Evolutionary conservation across 2,113 vertebrate species (phyloP).

Genomic region (Melierax canorus): DNA sequence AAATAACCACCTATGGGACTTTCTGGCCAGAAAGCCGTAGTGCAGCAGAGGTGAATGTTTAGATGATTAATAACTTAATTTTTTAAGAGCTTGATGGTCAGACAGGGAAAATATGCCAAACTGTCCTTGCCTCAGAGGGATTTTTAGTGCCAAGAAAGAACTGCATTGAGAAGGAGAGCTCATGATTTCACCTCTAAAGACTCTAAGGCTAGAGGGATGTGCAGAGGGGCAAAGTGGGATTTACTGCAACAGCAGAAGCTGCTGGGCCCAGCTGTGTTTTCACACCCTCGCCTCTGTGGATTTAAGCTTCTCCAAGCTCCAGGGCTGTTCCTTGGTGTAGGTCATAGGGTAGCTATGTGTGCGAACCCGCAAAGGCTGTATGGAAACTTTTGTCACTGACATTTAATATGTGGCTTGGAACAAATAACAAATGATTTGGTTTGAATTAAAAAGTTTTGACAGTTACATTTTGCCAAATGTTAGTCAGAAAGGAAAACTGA

Average conservation of each 20-base stretch:
- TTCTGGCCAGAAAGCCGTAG: background rate
- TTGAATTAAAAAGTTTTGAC: slow-evolving; percentile 2
- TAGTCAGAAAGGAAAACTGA: slow-evolving; percentile 2
- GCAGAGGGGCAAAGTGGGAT: background rate
- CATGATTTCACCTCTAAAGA: slow-evolving; percentile 22
- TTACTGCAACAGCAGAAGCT: background rate
- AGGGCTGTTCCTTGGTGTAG: background rate
- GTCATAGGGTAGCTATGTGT: background rate
- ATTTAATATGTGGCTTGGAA: background rate
- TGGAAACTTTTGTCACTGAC: background rate
- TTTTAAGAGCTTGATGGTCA: slow-evolving; percentile 43
- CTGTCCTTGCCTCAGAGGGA: background rate
- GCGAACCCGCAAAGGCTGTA: background rate
- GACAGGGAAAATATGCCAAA: background rate
- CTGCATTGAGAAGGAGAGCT: background rate
- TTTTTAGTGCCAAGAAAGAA: background rate
- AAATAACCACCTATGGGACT: background rate
- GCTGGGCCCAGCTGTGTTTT: slow-evolving; percentile 9
- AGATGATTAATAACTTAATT: slow-evolving; percentile 51
- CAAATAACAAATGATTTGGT: background rate
- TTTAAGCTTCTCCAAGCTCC: background rate
- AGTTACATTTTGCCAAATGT: background rate
- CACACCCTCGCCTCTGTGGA: background rate
- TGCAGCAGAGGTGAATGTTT: background rate
- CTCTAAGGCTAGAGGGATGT: background rate